Percentiles rank a stretch among this genome's conserved stretches.
These are phyloP conservation scores for Pseudorasbora parva DNA, from an alignment of 2,113 vertebrate species.

Conservation along the genomic window DNA sequence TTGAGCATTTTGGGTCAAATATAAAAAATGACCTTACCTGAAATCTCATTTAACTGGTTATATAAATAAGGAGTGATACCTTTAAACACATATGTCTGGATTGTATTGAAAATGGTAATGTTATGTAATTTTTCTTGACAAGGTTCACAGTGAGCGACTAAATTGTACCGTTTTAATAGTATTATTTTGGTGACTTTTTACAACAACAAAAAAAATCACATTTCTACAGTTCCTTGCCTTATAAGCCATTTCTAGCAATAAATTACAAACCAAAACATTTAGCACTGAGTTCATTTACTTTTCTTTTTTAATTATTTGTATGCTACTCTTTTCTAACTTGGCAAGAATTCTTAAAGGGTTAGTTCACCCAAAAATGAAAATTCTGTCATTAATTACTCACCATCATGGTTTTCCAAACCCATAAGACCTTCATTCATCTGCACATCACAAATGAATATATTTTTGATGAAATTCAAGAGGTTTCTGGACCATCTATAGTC, in stretches of 20 bases:
- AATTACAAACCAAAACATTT: not conserved
- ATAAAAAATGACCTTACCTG: not conserved
- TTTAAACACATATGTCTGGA: not conserved
- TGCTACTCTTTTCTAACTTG: not conserved
- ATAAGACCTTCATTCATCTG: too few relatives aligned
- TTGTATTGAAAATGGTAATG: not conserved
- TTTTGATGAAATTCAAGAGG: too few relatives aligned
- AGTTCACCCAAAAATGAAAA: too few relatives aligned
- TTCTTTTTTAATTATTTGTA: not conserved
- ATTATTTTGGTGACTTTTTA: not conserved
- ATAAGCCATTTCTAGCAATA: not conserved
- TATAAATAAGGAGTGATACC: too few relatives aligned
- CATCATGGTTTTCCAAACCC: too few relatives aligned
- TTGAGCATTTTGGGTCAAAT: not conserved
- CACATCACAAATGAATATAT: too few relatives aligned
- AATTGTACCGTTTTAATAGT: not conserved
- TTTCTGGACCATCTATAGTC: too few relatives aligned
- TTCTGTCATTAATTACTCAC: too few relatives aligned
- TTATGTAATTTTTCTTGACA: too few relatives aligned
- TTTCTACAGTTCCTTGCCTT: not conserved
- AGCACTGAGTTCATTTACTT: constrained; percentile 17
- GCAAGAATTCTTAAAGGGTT: constrained; percentile 8
- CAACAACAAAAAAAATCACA: not conserved
- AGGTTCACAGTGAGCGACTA: not conserved
- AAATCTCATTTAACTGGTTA: not conserved